These are phyloP conservation scores for Haliclona indistincta DNA, from an alignment of 37 sponge, comb jelly and placozoan genomes.

Conservation along the genomic window DNA sequence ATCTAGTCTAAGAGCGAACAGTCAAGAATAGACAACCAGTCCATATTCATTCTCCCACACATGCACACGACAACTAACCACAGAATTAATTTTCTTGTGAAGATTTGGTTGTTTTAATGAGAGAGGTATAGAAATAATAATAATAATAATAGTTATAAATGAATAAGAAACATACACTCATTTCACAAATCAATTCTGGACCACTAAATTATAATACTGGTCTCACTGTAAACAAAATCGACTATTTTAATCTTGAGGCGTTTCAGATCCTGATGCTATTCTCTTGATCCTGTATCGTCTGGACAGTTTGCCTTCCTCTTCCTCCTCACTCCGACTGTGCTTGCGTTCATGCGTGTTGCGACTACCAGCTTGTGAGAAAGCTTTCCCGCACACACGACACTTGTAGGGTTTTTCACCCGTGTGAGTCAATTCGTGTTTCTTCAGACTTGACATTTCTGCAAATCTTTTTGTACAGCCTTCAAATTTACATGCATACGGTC, in stretches of 20 bases:
- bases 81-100: background rate
- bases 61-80: background rate
- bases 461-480: conserved; percentile 70
- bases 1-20: no score
- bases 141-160: no score
- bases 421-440: conserved; percentile 86
- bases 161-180: no score
- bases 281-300: conserved; percentile 54
- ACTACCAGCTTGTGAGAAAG: conserved; percentile 84
- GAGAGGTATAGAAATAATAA: background rate
- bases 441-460: conserved; percentile 88
- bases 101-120: background rate
- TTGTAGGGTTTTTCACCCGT: conserved; percentile 85
- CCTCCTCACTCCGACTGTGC: conserved; percentile 54
- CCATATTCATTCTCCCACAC: no score
- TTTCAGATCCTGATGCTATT: background rate
- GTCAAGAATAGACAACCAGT: no score
- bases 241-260: no score
- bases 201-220: no score
- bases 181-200: no score
- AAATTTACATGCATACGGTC: conserved; percentile 79
- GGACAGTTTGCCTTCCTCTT: conserved; percentile 23
- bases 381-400: conserved; percentile 78
- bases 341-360: conserved; percentile 80
- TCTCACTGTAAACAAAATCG: no score